A percentile compares a stretch with the other conserved stretches of the same genome.
Conservation (phyloP, 2,797 vertebrate genomes). For the Macropodus opercularis region DNA sequence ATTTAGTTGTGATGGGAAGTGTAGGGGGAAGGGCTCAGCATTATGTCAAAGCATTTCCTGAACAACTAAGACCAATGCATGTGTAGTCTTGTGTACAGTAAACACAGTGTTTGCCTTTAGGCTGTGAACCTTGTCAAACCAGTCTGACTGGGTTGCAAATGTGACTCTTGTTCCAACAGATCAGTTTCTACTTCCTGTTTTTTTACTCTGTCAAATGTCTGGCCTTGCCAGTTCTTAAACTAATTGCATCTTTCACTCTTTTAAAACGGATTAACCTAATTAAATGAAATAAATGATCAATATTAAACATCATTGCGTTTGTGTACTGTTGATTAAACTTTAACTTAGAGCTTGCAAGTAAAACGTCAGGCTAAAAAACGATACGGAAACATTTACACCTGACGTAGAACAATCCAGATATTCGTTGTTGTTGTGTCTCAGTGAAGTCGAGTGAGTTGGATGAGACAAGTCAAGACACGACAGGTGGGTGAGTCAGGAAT, state of each 20-base stretch:
- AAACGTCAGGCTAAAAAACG: background rate
- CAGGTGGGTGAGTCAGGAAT: slow-evolving; percentile 26
- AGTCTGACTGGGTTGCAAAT: slow-evolving; percentile 47
- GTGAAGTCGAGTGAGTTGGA: background rate
- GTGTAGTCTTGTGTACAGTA: too few relatives aligned
- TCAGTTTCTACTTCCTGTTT: background rate
- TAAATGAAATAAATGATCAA: background rate
- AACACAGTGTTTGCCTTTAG: background rate
- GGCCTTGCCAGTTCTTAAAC: background rate
- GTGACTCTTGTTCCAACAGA: slow-evolving; percentile 19
- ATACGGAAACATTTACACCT: background rate
- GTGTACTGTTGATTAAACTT: too few relatives aligned
- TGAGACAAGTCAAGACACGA: slow-evolving; percentile 46
- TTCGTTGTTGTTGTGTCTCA: background rate
- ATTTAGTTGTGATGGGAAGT: too few relatives aligned
- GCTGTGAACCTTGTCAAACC: slow-evolving; percentile 42
- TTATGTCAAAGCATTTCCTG: too few relatives aligned
- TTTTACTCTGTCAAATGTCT: background rate
- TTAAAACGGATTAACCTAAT: background rate
- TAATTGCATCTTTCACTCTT: background rate
- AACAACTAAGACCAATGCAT: background rate
- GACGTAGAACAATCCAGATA: background rate
- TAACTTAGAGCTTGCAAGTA: background rate
- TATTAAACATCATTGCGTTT: background rate
- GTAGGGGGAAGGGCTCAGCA: too few relatives aligned